Evolutionary conservation across 2,113 vertebrate genomes (phyloP).

Genomic region (Eretmochelys imbricata): DNA sequence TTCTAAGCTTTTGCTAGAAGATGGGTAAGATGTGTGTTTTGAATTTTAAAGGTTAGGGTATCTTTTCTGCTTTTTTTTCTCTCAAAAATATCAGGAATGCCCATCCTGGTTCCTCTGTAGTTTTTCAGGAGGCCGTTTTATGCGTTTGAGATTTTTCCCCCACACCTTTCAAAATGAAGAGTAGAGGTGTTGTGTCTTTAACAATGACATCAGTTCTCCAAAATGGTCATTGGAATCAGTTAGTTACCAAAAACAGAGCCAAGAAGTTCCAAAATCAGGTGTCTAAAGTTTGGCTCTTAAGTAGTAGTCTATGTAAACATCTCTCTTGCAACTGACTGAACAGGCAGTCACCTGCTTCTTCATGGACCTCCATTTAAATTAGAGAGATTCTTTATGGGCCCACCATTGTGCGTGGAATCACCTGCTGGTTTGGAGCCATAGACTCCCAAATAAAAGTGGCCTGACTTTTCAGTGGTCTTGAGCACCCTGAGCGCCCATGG

Average conservation of each 20-base stretch:
- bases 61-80: background rate
- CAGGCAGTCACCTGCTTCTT: background rate
- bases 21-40: background rate
- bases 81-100: background rate
- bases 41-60: background rate
- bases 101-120: background rate
- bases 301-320: background rate
- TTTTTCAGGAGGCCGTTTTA: background rate
- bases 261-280: background rate
- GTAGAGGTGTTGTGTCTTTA: conserved; percentile 20
- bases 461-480: background rate
- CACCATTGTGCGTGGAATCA: background rate
- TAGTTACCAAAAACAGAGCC: conserved; percentile 23
- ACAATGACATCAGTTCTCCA: conserved; percentile 22
- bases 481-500: background rate
- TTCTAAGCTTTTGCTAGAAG: background rate
- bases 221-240: conserved; percentile 3
- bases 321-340: background rate
- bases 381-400: background rate
- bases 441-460: background rate
- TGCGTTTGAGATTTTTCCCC: background rate
- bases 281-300: background rate
- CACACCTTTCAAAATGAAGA: conserved; percentile 30
- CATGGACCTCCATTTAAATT: background rate
- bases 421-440: background rate